phyloP scores from a whole-genome alignment of 2,888 invertebrate genomes.

The Drosophila conformis region DNA sequence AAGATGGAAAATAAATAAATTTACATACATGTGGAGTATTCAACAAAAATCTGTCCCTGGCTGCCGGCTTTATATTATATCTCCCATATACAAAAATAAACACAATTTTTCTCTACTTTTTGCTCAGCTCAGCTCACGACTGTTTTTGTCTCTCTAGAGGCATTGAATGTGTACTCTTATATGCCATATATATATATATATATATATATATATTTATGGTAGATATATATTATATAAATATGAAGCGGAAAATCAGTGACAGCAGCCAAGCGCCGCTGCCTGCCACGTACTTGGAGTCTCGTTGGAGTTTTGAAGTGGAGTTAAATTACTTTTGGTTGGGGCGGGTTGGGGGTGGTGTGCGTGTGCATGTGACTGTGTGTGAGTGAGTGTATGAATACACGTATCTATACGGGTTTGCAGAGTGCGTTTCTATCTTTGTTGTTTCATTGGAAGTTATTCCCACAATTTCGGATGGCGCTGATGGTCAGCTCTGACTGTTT shows the following conservation, averaged over 20 bases:
- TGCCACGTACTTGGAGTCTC: constrained; percentile 53
- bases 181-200: constrained; percentile 7
- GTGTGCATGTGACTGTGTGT: constrained; percentile 5
- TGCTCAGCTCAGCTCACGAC: constrained; percentile 28
- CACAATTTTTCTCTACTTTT: constrained; percentile 67
- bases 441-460: constrained; percentile 69
- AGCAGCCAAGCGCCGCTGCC: constrained; percentile 57
- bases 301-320: constrained; percentile 75
- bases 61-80: constrained; percentile 59
- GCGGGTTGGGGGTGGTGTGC: constrained; percentile 15
- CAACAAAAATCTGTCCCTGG: constrained; percentile 62
- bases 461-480: constrained; percentile 52
- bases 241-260: constrained; percentile 79
- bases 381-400: neutral
- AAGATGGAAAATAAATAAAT: constrained; percentile 57
- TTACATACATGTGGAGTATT: constrained; percentile 43
- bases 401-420: constrained; percentile 37
- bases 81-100: constrained; percentile 68
- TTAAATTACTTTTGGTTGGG: constrained; percentile 74
- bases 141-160: constrained; percentile 59
- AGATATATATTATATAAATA: constrained; percentile 61
- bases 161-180: constrained; percentile 44
- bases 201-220: constrained; percentile 7
- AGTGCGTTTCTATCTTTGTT: constrained; percentile 49
- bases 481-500: constrained; percentile 50